Evolutionary conservation across 2,113 vertebrate species (phyloP).

Genomic region (Ibidorhyncha struthersii): DNA sequence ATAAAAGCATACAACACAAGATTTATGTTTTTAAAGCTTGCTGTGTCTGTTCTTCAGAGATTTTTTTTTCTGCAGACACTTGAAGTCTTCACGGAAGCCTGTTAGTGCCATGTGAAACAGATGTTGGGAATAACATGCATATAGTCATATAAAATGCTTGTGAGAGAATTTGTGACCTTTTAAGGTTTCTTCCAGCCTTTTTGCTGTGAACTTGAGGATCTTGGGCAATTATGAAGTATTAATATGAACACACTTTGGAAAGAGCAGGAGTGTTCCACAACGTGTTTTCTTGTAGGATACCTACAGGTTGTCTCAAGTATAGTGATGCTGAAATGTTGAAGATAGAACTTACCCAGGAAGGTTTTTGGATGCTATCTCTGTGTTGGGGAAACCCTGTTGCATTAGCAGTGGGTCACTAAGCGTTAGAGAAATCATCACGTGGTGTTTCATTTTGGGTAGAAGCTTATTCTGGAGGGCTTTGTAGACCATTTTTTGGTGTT

Average conservation of each 20-base stretch:
- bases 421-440: accelerated
- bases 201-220: not conserved
- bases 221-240: accelerated
- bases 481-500: accelerated
- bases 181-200: not conserved
- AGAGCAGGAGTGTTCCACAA: not conserved
- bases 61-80: not conserved
- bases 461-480: not conserved
- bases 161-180: not conserved
- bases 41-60: not conserved
- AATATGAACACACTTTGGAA: accelerated
- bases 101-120: not conserved
- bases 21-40: not conserved
- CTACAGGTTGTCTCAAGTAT: not conserved
- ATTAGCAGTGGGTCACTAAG: no score
- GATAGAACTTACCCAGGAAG: accelerated
- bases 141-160: not conserved
- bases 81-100: not conserved
- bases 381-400: accelerated
- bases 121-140: not conserved
- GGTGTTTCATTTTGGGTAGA: accelerated
- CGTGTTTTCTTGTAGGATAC: not conserved
- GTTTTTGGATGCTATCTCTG: not conserved
- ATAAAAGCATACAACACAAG: not conserved
- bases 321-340: not conserved